phyloP scores from a whole-genome alignment of 2,888 invertebrate genomes.

The Athripsodes cinereus region DNA sequence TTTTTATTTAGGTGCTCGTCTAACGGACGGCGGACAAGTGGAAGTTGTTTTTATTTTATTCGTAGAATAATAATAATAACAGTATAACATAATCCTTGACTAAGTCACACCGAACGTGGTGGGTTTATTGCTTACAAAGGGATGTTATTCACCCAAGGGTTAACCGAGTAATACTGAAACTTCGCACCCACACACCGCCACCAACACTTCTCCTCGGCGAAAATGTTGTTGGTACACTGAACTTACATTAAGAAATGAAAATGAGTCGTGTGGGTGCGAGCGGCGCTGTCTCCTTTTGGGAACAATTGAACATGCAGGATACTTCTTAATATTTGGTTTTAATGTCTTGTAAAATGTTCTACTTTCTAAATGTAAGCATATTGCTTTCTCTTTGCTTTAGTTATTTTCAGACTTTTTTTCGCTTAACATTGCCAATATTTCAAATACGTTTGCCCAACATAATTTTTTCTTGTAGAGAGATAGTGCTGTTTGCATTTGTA shows the following conservation, averaged over 20 bases:
- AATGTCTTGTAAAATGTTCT: too few species aligned
- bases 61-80: neutral
- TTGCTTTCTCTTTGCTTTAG: too few species aligned
- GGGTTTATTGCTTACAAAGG: slow-evolving; percentile 1
- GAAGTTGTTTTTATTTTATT: neutral
- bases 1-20: neutral
- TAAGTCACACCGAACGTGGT: neutral
- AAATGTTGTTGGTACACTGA: neutral
- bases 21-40: neutral
- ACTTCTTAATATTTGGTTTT: too few species aligned
- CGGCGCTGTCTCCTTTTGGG: too few species aligned
- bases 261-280: too few species aligned
- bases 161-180: neutral
- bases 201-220: neutral
- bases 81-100: neutral
- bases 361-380: too few species aligned
- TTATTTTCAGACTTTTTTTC: too few species aligned
- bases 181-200: neutral
- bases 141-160: neutral
- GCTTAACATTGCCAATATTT: too few species aligned
- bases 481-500: too few species aligned
- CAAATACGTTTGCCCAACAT: too few species aligned
- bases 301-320: too few species aligned
- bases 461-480: too few species aligned
- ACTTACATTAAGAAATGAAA: slow-evolving; percentile 1